Evolutionary conservation across 2,888 invertebrate species (phyloP).

Genomic region (Belgica antarctica): DNA sequence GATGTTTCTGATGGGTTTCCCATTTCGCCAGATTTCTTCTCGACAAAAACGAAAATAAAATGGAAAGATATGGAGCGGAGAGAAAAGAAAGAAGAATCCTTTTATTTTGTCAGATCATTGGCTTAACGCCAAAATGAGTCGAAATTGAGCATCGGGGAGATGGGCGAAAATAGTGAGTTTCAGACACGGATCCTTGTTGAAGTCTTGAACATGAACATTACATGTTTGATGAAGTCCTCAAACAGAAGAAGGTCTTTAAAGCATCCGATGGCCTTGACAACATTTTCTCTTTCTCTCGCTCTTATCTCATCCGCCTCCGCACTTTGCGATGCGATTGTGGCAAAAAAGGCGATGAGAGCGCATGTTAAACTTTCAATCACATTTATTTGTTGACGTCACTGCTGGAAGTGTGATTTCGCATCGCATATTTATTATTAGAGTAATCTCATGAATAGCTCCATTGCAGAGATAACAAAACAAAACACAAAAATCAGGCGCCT

Average conservation of each 20-base stretch:
- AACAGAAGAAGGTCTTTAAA: constrained; percentile 1
- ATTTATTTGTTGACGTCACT: constrained; percentile 17
- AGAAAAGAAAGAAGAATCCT: constrained; percentile 21
- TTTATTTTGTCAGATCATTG: constrained; percentile 29
- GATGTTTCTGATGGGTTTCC: constrained; percentile 36
- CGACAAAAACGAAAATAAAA: neutral
- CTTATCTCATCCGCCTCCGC: constrained; percentile 17
- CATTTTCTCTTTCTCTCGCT: constrained; percentile 14
- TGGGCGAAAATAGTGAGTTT: neutral
- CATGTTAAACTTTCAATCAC: constrained; percentile 21
- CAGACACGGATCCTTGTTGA: neutral
- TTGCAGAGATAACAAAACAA: constrained; percentile 33
- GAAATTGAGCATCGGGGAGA: constrained; percentile 26
- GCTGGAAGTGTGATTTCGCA: neutral
- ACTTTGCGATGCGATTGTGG: neutral
- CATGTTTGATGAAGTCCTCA: neutral
- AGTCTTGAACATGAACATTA: constrained; percentile 6
- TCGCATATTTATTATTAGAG: constrained; percentile 39
- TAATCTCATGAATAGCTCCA: constrained; percentile 38
- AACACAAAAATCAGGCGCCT: constrained; percentile 24
- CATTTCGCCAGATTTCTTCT: constrained; percentile 26
- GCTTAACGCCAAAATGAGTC: constrained; percentile 38
- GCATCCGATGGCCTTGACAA: constrained; percentile 6
- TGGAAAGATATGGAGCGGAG: neutral
- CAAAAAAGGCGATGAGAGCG: constrained; percentile 1